These are phyloP conservation scores for Amiota communis DNA, from an alignment of 2,888 invertebrate genomes.

Conservation along the genomic window DNA sequence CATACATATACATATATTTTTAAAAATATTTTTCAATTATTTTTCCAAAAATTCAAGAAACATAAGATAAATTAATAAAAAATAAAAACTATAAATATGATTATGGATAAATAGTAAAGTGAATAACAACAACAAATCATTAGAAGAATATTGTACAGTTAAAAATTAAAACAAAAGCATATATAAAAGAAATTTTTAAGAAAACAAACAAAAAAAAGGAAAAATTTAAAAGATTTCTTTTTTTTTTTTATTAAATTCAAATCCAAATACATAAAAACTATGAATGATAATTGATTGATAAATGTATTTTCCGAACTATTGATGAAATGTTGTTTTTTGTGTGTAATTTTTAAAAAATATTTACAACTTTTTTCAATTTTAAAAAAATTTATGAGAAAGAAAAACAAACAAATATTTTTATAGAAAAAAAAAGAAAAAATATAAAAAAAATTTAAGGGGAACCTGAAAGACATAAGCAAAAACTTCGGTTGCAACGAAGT, in stretches of 20 bases:
- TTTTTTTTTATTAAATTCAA: neutral
- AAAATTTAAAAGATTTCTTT: neutral
- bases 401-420: neutral
- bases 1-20: too few species aligned
- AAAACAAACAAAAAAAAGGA: conserved; percentile 24
- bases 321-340: conserved; percentile 16
- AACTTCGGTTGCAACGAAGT: too few species aligned
- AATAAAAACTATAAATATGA: too few species aligned
- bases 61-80: too few species aligned
- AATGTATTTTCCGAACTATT: conserved; percentile 50
- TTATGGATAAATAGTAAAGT: too few species aligned
- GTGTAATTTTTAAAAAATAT: conserved; percentile 36
- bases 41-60: too few species aligned
- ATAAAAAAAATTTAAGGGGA: neutral
- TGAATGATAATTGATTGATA: neutral
- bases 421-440: neutral
- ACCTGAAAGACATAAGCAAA: neutral
- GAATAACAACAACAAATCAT: too few species aligned
- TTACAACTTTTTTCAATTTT: conserved; percentile 62
- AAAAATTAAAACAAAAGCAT: neutral
- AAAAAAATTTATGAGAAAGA: neutral
- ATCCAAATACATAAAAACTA: neutral
- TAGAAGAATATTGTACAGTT: neutral
- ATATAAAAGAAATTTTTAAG: neutral
- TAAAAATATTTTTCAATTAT: too few species aligned